Base-by-base conservation (phyloP, 2,113 vertebrate genomes). In the Brevimyrus niger region DNA sequence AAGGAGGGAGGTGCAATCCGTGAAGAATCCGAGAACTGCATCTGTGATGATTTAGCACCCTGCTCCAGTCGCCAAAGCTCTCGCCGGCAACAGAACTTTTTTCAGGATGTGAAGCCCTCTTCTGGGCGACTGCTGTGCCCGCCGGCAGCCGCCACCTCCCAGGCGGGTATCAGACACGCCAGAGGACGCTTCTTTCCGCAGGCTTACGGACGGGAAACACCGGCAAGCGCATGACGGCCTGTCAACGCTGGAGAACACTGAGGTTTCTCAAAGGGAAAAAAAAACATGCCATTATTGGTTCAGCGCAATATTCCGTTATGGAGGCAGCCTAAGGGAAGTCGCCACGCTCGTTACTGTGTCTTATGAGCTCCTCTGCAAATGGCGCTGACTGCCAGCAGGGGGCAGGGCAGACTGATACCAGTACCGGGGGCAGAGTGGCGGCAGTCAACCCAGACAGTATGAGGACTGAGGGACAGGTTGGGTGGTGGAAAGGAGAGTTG, bases 41-140 rank as follows among this genome's bases (percentile, higher is more conserved):
- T 88, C 21, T 21, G 35, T 55, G 38, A 58, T 4, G 23, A 31
- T 88, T 69, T 38, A 31, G 48, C 92, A 93, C 58, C 86, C 89
- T 88, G 91, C 91, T 90, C 92, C 88, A 93, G 93, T 92, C 91
- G 91, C 91, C 88, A 93, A 93, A 92, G 93, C 91, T 92, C 92
- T 92, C 91, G 90, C 88, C 83, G 89, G 90, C 90, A 82, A 85
- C 90, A 61, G 89, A 91, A 88, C 19, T 84, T 48, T 92, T 92
- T 90, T 92, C 87, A 90, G 89, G 91, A 93, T 92, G 93, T 91
- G 91, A 92, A 55, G 73, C 46, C 55, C 80, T n/a, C 27, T 76
- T 88, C 46, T 46, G 69, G 31, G 92, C 91, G 21, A 61, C 92
- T 91, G 90, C 88, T 89, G 88, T 76, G 89, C 92, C 90, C 65